Evolutionary conservation across 2,113 vertebrate species (phyloP).

Genomic region (Acanthisitta chloris): DNA sequence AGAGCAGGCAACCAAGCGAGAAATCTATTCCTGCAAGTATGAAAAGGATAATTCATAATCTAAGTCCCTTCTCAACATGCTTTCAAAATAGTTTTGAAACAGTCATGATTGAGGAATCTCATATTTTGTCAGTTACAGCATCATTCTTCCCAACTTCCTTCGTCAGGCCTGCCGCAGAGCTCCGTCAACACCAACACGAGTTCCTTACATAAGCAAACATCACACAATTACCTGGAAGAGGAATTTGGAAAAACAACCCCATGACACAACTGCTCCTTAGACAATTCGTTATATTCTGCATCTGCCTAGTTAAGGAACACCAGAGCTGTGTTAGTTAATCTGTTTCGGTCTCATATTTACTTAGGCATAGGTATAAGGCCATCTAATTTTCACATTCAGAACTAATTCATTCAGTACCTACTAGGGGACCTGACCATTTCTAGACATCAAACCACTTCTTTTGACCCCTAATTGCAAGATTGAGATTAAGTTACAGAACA

Average conservation of each 20-base stretch:
- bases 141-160: neutral
- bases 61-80: neutral
- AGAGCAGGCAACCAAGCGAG: constrained; percentile 25
- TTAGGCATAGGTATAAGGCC: neutral
- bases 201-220: neutral
- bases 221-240: neutral
- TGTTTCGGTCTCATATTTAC: neutral
- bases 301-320: neutral
- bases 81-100: constrained; percentile 23
- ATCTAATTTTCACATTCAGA: neutral
- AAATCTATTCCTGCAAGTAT: constrained; percentile 35
- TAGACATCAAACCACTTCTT: neutral
- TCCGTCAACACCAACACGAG: neutral
- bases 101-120: neutral
- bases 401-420: neutral
- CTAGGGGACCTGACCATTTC: neutral
- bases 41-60: constrained; percentile 57
- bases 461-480: neutral
- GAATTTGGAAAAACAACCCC: neutral
- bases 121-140: neutral
- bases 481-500: neutral
- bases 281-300: neutral
- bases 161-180: neutral
- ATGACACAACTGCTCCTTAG: neutral
- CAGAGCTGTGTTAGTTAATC: neutral